These are phyloP conservation scores for Lepidochrysops patricia DNA, from an alignment of 2,888 invertebrate species.

Conservation along the genomic window DNA sequence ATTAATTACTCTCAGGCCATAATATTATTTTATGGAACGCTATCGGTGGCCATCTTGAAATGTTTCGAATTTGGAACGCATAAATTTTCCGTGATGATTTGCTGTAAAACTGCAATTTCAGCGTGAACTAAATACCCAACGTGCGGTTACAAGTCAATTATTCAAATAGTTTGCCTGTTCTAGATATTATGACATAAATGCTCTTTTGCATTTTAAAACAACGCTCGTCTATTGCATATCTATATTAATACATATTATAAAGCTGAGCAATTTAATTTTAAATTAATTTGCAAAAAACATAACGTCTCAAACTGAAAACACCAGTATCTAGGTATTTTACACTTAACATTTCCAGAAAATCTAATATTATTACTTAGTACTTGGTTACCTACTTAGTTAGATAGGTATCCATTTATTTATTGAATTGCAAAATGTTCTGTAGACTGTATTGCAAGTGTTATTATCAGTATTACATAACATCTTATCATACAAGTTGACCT, in stretches of 20 bases:
- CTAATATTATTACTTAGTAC: no score
- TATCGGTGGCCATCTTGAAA: neutral
- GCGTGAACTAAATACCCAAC: neutral
- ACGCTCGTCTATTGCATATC: neutral
- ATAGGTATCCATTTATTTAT: neutral
- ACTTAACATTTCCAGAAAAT: no score
- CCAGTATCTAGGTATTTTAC: no score
- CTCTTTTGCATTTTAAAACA: neutral
- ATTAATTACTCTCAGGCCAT: neutral
- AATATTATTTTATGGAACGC: no score
- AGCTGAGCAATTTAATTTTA: no score
- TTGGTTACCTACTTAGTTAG: no score
- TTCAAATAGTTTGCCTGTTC: neutral
- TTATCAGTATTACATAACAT: neutral
- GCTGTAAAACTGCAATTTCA: neutral
- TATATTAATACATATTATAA: no score
- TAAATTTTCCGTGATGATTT: neutral
- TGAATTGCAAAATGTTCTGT: neutral
- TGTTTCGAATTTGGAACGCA: neutral
- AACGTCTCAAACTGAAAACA: no score
- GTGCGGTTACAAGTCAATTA: neutral
- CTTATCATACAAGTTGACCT: neutral
- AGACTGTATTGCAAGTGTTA: no score
- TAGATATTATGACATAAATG: neutral
- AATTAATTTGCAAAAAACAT: no score